Conservation (phyloP, 2,797 vertebrate species). For the Pseudomugil gertrudae region DNA sequence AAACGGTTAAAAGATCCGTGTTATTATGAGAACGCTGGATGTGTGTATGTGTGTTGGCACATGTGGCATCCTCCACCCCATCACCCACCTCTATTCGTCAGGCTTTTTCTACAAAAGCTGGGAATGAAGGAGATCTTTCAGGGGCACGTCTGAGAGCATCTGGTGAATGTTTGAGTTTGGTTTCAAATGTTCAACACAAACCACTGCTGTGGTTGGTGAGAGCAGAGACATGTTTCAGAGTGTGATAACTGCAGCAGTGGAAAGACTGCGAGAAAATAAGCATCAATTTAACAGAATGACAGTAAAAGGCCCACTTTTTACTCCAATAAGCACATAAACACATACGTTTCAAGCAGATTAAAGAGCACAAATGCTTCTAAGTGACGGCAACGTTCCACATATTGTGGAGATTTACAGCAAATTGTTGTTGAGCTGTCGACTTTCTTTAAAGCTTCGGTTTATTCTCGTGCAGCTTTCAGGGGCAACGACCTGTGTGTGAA, state of each 20-base stretch:
- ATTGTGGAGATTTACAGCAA: neutral
- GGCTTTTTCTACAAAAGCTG: slow-evolving; percentile 51
- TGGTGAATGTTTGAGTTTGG: slow-evolving; percentile 56
- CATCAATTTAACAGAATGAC: neutral
- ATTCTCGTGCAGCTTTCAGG: neutral
- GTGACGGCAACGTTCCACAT: neutral
- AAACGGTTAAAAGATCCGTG: neutral
- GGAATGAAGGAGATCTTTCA: slow-evolving; percentile 39
- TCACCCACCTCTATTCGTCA: slow-evolving; percentile 51
- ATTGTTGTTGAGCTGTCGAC: neutral
- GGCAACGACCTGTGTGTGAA: neutral
- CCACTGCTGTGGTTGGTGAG: slow-evolving; percentile 53
- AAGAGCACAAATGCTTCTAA: neutral
- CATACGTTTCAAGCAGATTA: neutral
- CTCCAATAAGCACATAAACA: neutral
- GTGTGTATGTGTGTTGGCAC: slow-evolving; percentile 22
- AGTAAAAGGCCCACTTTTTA: neutral
- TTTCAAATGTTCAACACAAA: slow-evolving; percentile 31
- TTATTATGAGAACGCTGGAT: slow-evolving; percentile 50
- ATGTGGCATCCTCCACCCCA: slow-evolving; percentile 12
- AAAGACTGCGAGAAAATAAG: slow-evolving; percentile 8
- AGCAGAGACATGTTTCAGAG: slow-evolving; percentile 15
- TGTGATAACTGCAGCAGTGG: slow-evolving; percentile 18
- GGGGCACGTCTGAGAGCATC: slow-evolving; percentile 31
- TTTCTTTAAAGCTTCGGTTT: neutral